Conservation (phyloP, 2,888 invertebrate genomes). For the Cheilosia grossa region DNA sequence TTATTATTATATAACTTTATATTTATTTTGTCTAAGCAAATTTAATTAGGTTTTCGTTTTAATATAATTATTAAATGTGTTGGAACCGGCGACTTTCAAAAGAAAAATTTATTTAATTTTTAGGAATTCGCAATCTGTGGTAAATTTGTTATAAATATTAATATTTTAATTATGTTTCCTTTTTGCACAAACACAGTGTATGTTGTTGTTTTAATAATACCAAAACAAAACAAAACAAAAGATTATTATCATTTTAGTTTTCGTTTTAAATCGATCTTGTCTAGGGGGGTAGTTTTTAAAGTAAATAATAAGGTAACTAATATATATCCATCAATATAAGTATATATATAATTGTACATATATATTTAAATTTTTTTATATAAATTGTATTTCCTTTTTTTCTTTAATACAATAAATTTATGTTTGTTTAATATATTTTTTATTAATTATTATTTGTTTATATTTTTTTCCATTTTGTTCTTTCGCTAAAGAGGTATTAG, state of each 20-base stretch:
- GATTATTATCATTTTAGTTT: constrained; percentile 3
- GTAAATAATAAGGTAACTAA: constrained; percentile 68
- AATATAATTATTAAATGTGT: constrained; percentile 51
- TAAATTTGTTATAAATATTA: constrained; percentile 34
- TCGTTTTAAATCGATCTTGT: constrained; percentile 39
- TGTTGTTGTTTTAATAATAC: constrained; percentile 12
- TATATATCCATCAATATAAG: constrained; percentile 51
- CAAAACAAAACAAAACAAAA: constrained; percentile 29
- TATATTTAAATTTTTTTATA: constrained; percentile 62
- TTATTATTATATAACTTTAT: constrained; percentile 49
- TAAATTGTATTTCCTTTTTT: constrained; percentile 52
- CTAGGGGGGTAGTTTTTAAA: constrained; percentile 54
- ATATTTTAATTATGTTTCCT: constrained; percentile 14
- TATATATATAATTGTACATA: constrained; percentile 30
- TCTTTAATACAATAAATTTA: constrained; percentile 59
- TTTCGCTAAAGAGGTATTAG: constrained; percentile 74
- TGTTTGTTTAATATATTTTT: constrained; percentile 58
- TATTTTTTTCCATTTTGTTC: constrained; percentile 48
- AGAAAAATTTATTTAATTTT: constrained; percentile 78
- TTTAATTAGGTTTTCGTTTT: constrained; percentile 38
- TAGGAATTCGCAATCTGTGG: constrained; percentile 75
- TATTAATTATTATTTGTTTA: constrained; percentile 18
- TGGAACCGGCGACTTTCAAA: constrained; percentile 77
- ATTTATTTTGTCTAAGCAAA: constrained; percentile 69
- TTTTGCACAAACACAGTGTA: constrained; percentile 27